Evolutionary conservation across 2,113 vertebrate species (phyloP).

Genomic region (Alethe castanea): DNA sequence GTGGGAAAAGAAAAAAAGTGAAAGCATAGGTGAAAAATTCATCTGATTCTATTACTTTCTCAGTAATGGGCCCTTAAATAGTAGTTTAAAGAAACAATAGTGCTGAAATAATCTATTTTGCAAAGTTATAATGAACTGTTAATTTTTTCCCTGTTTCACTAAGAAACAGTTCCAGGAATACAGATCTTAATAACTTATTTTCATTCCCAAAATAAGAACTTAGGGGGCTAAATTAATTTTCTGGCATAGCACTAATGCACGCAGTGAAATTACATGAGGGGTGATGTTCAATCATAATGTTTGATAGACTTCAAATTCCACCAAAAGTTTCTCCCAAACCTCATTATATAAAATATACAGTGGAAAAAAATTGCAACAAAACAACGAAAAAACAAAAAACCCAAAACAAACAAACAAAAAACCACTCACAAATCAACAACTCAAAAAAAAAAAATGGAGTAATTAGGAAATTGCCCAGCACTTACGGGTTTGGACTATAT

Average conservation of each 20-base stretch:
- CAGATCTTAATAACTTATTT: background rate
- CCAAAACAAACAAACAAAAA: background rate
- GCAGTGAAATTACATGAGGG: background rate
- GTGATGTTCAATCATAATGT: background rate
- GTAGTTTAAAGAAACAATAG: background rate
- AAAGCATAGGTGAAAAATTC: background rate
- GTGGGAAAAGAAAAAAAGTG: background rate
- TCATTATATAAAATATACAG: background rate
- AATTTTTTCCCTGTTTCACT: background rate
- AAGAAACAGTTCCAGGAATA: background rate
- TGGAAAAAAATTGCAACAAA: background rate
- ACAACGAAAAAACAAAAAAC: background rate
- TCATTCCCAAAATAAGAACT: constrained; percentile 4
- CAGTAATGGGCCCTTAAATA: background rate
- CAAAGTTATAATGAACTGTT: background rate
- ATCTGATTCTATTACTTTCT: background rate
- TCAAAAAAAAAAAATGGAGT: background rate
- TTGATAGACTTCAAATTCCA: background rate
- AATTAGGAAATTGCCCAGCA: background rate
- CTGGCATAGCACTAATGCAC: background rate
- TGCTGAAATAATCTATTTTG: background rate
- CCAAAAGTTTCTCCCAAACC: background rate
- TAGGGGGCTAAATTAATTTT: background rate
- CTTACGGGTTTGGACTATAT: background rate
- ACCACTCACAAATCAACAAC: background rate